Evolutionary conservation across 2,797 vertebrate genomes (phyloP), one percentile per base, ranked within the genome.

Genomic region (Notoglanidium macrostoma): DNA sequence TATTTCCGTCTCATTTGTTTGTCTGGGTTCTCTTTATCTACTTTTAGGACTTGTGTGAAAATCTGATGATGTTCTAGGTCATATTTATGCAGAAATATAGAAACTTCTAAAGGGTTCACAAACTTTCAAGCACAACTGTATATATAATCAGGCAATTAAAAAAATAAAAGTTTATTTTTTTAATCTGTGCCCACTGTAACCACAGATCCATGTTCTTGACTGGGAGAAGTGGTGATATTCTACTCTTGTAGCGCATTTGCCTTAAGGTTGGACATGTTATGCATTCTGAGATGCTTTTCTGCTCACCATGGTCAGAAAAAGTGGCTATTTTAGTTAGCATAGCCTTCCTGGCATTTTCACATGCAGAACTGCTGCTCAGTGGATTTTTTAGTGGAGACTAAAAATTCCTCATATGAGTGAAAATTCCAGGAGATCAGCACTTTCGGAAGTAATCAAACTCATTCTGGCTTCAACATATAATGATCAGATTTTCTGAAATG

Each of bases 391-490:
- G n/a, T n/a, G 15, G 40, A 74, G 23, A n/a, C 11, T 5, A 3
- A 7, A 49, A 74, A 70, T 40, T 70, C 35, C 29, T 3, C 0
- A 2, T 44, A 35, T 3, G 35, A 10, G 35, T 44, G 68, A 21
- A 70, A 70, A 74, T 74, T 74, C 72, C 44, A 74, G 23, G 23
- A 49, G 72, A 72, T 46, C n/a, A 67, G 65, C 65, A 67, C 5
- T 70, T 70, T 70, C 70, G 23, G 23, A 49, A 73, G 46, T 73
- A 73, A 10, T 73, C 70, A 44, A 73, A 73, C 44, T 2, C 2
- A 19, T 11, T 5, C 21, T 11, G 21, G 70, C 29, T 46, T 46
- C 40, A 21, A 35, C 32, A 9, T 70, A 70, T 17, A 32, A 46
- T 3, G 21, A 21, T 2, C 21, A 46, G 70, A 46, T 35, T 68